Evolutionary conservation across 2,888 invertebrate species (phyloP), one percentile per base, ranked within the genome.

Genomic region (Schizotus pectinicornis): DNA sequence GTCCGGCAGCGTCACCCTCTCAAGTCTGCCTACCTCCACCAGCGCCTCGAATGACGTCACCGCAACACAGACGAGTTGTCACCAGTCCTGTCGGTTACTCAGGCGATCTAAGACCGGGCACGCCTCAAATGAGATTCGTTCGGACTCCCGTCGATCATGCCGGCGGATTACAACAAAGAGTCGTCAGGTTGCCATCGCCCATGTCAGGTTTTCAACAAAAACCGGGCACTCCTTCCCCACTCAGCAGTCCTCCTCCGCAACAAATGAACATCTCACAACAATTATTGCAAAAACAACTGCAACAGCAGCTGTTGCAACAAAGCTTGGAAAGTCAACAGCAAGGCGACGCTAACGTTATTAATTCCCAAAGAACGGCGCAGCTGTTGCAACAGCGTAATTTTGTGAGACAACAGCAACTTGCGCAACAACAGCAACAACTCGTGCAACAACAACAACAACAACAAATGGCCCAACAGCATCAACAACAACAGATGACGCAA

Each of bases 51-150:
- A 84, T 85, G 83, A 81, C 85, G 2, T 85, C 85, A 8, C 85
- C 85, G 0, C 85, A 85, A 67, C 84, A 84, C 69, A 77, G 84
- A 43, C 73, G 85, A 55, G 77, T 84, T n/a, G 81, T 83, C 1
- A 84, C 84, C 0, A 84, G 84, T 74, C 84, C 84, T 1, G 75
- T 79, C 8, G 77, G 75, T 6, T 77, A 77, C 59, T 59, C 72
- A 9, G 68, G 63, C 14, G 74, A 70, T 46, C 61, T 71, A 22
- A 63, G 73, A 42, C 64, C 68, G 2, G 69, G 68, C 2, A 62
- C 67, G 11, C 68, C 71, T 2, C 74, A 73, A 59, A 74, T 75
- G 73, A 64, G 75, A 41, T 78, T 78, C 56, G 72, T 74, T 7
- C 65, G 77, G 36, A 73, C 75, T 2, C 72, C 74, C 8, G 54